These are phyloP conservation scores for Bostrychus sinensis DNA, from an alignment of 2,113 vertebrate genomes.

Conservation along the genomic window DNA sequence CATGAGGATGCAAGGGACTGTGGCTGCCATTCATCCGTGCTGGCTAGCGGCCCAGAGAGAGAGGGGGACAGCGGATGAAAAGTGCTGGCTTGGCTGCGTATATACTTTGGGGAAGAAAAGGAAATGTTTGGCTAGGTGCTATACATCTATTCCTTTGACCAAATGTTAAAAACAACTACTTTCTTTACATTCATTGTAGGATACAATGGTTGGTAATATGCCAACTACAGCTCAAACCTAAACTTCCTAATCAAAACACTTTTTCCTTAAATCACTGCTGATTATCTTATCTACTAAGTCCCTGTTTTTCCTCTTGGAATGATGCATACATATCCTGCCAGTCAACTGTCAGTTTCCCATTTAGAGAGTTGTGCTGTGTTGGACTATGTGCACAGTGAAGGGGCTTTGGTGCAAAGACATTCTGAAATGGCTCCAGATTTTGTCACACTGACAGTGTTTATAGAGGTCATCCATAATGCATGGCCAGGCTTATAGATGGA, in stretches of 20 bases:
- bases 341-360: constrained; percentile 26
- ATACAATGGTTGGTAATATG: constrained; percentile 33
- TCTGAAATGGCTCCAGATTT: constrained; percentile 37
- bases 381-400: not conserved
- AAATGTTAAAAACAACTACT: constrained; percentile 40
- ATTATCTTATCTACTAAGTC: constrained; percentile 40
- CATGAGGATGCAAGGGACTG: constrained; percentile 44
- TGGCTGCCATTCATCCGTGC: constrained; percentile 60
- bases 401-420: constrained; percentile 18
- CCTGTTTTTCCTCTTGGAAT: constrained; percentile 11
- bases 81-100: constrained; percentile 47
- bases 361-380: constrained; percentile 32
- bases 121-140: constrained; percentile 27
- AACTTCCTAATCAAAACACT: constrained; percentile 48
- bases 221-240: constrained; percentile 19
- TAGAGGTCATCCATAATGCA: constrained; percentile 30
- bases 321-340: constrained; percentile 30
- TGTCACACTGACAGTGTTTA: constrained; percentile 27
- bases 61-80: constrained; percentile 36
- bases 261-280: constrained; percentile 20
- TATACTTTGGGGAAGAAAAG: constrained; percentile 28
- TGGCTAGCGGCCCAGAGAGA: constrained; percentile 52
- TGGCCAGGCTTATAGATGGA: constrained; percentile 8
- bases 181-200: constrained; percentile 31
- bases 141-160: constrained; percentile 43